These are phyloP conservation scores for Archips crataeganus DNA, from an alignment of 2,888 invertebrate species.

Conservation along the genomic window DNA sequence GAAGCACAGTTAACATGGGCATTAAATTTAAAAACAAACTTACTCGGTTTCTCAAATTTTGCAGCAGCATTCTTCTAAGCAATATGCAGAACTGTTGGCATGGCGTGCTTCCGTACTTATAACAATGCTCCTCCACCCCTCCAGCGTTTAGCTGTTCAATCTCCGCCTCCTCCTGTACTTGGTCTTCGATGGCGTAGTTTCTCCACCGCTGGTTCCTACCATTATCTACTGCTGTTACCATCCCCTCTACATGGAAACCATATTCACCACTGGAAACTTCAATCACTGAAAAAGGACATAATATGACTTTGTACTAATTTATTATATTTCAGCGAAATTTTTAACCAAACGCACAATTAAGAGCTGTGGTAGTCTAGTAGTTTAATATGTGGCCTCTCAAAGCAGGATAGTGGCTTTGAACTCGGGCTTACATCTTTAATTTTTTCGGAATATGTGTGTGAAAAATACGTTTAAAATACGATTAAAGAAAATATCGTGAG, in stretches of 20 bases:
- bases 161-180: constrained; percentile 61
- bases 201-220: constrained; percentile 86
- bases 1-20: not conserved
- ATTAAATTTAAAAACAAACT: constrained; percentile 17
- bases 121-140: constrained; percentile 77
- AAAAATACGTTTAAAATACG: no score
- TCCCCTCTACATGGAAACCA: constrained; percentile 88
- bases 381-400: no score
- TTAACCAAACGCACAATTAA: no score
- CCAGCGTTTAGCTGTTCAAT: constrained; percentile 77
- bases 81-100: constrained; percentile 89
- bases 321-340: not conserved
- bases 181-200: constrained; percentile 59
- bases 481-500: no score
- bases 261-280: constrained; percentile 94
- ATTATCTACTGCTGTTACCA: constrained; percentile 89
- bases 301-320: not conserved
- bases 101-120: constrained; percentile 85
- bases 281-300: constrained; percentile 84
- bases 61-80: constrained; percentile 89
- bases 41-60: constrained; percentile 91
- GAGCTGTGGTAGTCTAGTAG: no score
- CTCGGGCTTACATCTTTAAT: no score
- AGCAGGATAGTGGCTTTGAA: no score
- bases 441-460: no score